Evolutionary conservation across 2,797 vertebrate genomes (phyloP).

Genomic region (Pantherophis vulpinus): DNA sequence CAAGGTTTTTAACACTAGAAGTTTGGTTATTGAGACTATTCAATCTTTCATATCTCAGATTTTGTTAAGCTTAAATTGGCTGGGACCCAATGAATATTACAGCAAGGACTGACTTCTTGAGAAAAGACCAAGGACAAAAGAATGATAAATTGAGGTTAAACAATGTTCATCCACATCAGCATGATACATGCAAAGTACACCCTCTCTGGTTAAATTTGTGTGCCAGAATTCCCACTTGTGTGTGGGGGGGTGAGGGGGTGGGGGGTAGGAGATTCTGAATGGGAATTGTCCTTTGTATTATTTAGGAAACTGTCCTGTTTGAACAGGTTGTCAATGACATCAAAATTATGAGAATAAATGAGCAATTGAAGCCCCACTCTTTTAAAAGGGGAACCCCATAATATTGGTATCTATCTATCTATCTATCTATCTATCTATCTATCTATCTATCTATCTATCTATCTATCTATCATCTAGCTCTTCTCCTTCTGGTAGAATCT

Average conservation of each 20-base stretch:
- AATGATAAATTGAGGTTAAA: neutral
- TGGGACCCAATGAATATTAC: neutral
- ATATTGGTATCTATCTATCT: neutral
- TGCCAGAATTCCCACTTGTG: neutral
- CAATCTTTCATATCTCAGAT: neutral
- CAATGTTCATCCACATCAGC: neutral
- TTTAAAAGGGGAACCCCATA: neutral
- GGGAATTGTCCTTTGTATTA: neutral
- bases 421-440: too few species aligned
- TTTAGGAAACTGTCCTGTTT: neutral
- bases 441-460: too few species aligned
- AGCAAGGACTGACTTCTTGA: neutral
- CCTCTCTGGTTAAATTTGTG: neutral
- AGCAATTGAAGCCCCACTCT: neutral
- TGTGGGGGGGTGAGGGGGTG: neutral
- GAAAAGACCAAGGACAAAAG: neutral
- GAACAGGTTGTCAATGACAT: neutral
- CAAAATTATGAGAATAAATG: neutral
- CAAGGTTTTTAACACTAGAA: neutral
- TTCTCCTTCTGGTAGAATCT: neutral
- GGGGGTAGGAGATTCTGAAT: neutral
- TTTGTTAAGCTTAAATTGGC: neutral
- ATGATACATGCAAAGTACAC: neutral
- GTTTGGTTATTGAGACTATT: neutral
- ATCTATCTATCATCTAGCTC: neutral